Base-by-base conservation (phyloP, 2,113 vertebrate species). In the Thalassoma bifasciatum region DNA sequence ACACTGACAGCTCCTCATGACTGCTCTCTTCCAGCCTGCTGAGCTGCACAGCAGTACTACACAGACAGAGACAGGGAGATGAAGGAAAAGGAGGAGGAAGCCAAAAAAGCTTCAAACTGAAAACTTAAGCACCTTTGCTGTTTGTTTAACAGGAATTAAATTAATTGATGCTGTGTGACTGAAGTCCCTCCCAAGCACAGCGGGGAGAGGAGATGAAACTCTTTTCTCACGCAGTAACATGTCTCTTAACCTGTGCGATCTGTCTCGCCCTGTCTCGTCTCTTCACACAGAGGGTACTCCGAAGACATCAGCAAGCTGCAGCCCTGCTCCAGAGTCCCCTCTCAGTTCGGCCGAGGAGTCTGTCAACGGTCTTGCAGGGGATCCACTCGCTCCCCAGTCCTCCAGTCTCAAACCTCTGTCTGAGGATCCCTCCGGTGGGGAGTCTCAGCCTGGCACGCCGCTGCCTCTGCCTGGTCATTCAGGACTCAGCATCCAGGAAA, bases 11-110 rank as follows among this genome's bases (percentile, higher is more conserved):
- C 95, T 92, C 96, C 95, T 96, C 90, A 95, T 94, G 95, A 97
- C 96, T 98, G 97, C 96, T 99, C 96, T 96, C 95, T 97, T 97
- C 95, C 96, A 95, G 95, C 95, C 96, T 96, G 91, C 92, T 92
- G 89, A 89, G 91, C 92, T 85, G 85, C 88, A 88, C 88, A 88
- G 85, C 89, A 84, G 86, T 82, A 69, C 86, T 73, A 90, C 86
- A 90, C 79, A 91, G 90, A 83, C 86, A 91, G 75, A 91, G 85
- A 89, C 84, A 87, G 87, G 83, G 89, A 91, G 88, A 89, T 89
- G 90, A 90, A 91, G 83, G 87, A 89, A 89, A 78, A 75, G 53
- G 58, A 80, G 79, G 75, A 84, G 58, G 74, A 82, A 88, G 87
- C 84, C 85, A 89, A 88, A 91, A 90, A 88, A 84, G 74, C 86